Percentiles rank a stretch among this genome's conserved stretches.
Conservation (phyloP, 2,113 vertebrate species). For the Bagarius yarrelli region DNA sequence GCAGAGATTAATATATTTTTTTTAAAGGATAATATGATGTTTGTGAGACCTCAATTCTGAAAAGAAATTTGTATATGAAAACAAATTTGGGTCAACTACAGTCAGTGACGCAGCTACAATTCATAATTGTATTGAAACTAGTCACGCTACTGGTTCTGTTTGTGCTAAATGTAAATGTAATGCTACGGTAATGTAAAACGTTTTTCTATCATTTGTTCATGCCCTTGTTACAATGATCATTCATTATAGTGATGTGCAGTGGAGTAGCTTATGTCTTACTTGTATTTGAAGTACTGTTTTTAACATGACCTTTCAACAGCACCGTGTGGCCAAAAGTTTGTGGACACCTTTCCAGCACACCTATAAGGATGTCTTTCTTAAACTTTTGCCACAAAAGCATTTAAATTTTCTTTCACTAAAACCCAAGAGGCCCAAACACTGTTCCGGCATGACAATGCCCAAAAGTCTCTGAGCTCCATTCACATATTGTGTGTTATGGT, state of each 20-base stretch:
- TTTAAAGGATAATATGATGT: slow-evolving; percentile 38
- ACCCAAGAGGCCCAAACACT: no score
- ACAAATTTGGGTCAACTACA: slow-evolving; percentile 1
- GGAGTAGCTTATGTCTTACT: slow-evolving; percentile 27
- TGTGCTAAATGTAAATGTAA: slow-evolving; percentile 34
- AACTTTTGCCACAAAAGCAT: no score
- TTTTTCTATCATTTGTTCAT: slow-evolving; percentile 14
- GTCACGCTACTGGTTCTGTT: slow-evolving; percentile 35
- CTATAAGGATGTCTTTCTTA: no score
- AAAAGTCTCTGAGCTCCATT: no score
- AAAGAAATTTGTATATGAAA: slow-evolving; percentile 29
- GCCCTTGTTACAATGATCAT: slow-evolving; percentile 12
- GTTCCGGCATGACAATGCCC: no score
- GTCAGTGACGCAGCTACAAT: slow-evolving; percentile 12
- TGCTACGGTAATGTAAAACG: slow-evolving; percentile 16
- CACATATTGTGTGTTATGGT: no score
- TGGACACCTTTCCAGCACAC: no score
- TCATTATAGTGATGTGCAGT: slow-evolving; percentile 41
- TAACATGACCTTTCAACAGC: background rate
- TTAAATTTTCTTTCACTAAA: no score
- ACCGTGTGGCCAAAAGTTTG: background rate
- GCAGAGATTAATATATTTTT: slow-evolving; percentile 54
- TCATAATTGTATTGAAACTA: slow-evolving; percentile 27
- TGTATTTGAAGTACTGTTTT: slow-evolving; percentile 30
- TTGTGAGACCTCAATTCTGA: slow-evolving; percentile 39